A percentile compares a stretch with the other conserved stretches of the same genome.
Evolutionary conservation across 1,140 invertebrate genomes (phyloP).

Genomic region (Harlomillsia oculata): DNA sequence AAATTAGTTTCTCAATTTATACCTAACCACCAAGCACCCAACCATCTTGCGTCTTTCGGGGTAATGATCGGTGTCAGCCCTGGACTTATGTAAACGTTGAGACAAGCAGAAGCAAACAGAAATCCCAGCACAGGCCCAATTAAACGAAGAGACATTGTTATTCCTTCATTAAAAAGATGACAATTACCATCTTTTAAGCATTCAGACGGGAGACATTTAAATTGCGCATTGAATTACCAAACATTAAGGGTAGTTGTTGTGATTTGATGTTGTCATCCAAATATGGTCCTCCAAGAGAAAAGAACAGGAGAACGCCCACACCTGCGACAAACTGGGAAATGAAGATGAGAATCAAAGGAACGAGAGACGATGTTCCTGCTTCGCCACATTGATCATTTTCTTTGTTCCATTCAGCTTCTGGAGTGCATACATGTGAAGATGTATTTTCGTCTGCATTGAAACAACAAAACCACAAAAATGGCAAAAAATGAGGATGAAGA

Average conservation of each 20-base stretch:
- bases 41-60: constrained; percentile 59
- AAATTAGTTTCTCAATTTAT: background rate
- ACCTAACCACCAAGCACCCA: constrained; percentile 66
- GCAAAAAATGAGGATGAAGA: too few relatives aligned
- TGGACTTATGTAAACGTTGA: constrained; percentile 60
- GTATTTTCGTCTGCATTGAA: too few relatives aligned
- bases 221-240: constrained; percentile 44
- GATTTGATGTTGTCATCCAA: constrained; percentile 61
- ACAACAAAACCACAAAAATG: too few relatives aligned
- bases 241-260: constrained; percentile 53
- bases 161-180: constrained; percentile 29
- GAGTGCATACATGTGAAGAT: too few relatives aligned
- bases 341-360: constrained; percentile 54
- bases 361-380: constrained; percentile 8
- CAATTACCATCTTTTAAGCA: background rate
- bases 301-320: constrained; percentile 59
- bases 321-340: constrained; percentile 59
- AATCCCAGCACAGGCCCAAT: constrained; percentile 64
- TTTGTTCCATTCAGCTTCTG: background rate
- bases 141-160: constrained; percentile 47
- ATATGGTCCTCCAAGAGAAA: constrained; percentile 56
- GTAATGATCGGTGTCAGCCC: constrained; percentile 56
- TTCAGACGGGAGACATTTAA: background rate
- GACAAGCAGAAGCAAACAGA: constrained; percentile 56
- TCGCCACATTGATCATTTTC: constrained; percentile 1